phyloP scores from a whole-genome alignment of 2,113 vertebrate genomes.

The Pelobates fuscus region DNA sequence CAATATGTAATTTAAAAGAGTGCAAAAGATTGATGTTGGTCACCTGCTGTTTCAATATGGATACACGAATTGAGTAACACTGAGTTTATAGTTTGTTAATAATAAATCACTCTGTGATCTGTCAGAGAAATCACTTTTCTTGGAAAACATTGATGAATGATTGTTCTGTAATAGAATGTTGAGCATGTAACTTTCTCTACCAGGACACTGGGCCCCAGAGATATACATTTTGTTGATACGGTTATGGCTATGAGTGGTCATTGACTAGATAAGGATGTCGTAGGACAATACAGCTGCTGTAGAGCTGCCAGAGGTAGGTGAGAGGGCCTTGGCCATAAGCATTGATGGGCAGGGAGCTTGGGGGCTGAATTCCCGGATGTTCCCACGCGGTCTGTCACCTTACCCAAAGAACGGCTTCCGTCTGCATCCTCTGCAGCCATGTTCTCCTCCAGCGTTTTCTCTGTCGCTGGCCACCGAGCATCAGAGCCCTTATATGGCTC shows the following conservation, averaged over 20 bases:
- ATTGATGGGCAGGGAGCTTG: too few relatives aligned
- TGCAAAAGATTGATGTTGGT: constrained; percentile 35
- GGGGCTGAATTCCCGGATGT: too few relatives aligned
- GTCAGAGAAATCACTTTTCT: constrained; percentile 27
- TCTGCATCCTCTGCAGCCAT: too few relatives aligned
- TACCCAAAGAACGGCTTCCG: too few relatives aligned
- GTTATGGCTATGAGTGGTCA: not conserved
- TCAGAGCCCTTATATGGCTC: too few relatives aligned
- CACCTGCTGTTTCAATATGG: constrained; percentile 26
- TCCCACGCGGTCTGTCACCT: too few relatives aligned
- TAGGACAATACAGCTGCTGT: not conserved
- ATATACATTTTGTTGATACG: too few relatives aligned
- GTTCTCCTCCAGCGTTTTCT: too few relatives aligned
- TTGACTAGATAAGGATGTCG: not conserved
- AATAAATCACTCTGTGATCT: constrained; percentile 20
- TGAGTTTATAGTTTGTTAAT: constrained; percentile 28
- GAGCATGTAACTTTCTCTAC: not conserved
- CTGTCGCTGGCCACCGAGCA: too few relatives aligned
- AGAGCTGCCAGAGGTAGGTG: not conserved
- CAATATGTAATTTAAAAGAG: constrained; percentile 28
- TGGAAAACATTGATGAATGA: constrained; percentile 28
- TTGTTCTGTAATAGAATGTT: not conserved
- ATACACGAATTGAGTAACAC: not conserved
- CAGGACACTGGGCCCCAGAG: too few relatives aligned
- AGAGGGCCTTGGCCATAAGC: too few relatives aligned